Evolutionary conservation across 2,113 vertebrate species (phyloP).

Genomic region (Kryptolebias marmoratus): DNA sequence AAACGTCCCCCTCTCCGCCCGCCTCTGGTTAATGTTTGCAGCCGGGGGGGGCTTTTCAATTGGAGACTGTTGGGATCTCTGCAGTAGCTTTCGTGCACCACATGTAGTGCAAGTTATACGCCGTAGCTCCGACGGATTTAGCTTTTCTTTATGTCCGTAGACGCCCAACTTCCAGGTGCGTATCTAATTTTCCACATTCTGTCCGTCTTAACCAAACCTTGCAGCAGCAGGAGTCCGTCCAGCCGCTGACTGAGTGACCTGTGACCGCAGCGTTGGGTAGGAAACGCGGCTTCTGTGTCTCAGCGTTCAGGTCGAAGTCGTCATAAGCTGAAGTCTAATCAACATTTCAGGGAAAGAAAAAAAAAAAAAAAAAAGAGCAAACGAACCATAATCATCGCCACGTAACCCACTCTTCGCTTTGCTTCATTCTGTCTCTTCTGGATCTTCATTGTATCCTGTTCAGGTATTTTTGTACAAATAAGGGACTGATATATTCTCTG

Average conservation of each 20-base stretch:
- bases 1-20: not conserved
- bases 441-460: constrained; percentile 93
- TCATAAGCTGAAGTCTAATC: constrained; percentile 70
- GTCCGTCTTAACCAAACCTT: constrained; percentile 6
- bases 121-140: constrained; percentile 47
- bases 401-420: constrained; percentile 85
- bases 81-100: constrained; percentile 52
- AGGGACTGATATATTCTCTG: constrained; percentile 94
- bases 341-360: constrained; percentile 86
- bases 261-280: too few relatives aligned
- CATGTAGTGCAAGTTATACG: constrained; percentile 43
- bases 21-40: constrained; percentile 27
- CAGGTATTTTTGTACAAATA: constrained; percentile 99
- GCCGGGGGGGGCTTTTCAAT: not conserved
- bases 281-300: constrained; percentile 18
- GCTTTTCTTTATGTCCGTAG: constrained; percentile 18
- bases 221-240: not conserved
- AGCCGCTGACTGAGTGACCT: constrained; percentile 9
- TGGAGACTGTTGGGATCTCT: constrained; percentile 33
- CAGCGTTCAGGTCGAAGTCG: constrained; percentile 50
- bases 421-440: constrained; percentile 90
- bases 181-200: constrained; percentile 21
- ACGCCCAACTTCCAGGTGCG: constrained; percentile 52
- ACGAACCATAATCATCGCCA: constrained; percentile 55
- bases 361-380: constrained; percentile 77